These are phyloP conservation scores for Branchinecta lynchi DNA, from an alignment of 1,140 invertebrate species.

Conservation along the genomic window DNA sequence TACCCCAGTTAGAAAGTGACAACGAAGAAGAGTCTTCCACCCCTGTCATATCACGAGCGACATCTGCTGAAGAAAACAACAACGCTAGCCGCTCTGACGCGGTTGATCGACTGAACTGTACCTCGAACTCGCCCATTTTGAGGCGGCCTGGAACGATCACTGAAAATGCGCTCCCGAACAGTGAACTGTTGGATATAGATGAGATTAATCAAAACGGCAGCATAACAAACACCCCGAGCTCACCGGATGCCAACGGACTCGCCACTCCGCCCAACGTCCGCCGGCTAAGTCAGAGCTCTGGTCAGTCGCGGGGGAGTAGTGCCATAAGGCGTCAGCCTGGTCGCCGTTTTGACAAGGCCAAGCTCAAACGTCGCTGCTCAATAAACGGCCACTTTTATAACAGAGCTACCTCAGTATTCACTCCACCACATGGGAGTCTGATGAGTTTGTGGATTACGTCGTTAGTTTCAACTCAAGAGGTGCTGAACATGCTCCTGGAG, in stretches of 20 bases:
- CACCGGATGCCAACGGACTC: neutral
- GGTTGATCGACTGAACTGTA: no score
- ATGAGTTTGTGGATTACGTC: conserved; percentile 73
- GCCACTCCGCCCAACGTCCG: neutral
- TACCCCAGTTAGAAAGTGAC: neutral
- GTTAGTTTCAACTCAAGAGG: conserved; percentile 57
- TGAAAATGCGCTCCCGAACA: no score
- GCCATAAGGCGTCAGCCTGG: conserved; percentile 52
- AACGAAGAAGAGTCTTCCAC: neutral
- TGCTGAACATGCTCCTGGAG: conserved; percentile 66
- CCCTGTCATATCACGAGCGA: no score
- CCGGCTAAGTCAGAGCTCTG: neutral
- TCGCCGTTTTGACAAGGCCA: conserved; percentile 42
- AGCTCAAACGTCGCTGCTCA: conserved; percentile 56
- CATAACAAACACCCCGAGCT: neutral
- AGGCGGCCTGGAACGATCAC: no score
- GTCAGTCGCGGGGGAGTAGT: conserved; percentile 30
- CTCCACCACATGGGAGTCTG: conserved; percentile 59
- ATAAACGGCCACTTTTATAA: conserved; percentile 81
- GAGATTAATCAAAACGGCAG: no score
- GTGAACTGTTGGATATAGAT: no score
- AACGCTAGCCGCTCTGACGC: no score
- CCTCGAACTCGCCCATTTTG: no score
- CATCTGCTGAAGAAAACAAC: no score
- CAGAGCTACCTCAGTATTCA: conserved; percentile 71